These are phyloP conservation scores for Euzetes globulus DNA, from an alignment of 2,888 invertebrate genomes.

Conservation along the genomic window DNA sequence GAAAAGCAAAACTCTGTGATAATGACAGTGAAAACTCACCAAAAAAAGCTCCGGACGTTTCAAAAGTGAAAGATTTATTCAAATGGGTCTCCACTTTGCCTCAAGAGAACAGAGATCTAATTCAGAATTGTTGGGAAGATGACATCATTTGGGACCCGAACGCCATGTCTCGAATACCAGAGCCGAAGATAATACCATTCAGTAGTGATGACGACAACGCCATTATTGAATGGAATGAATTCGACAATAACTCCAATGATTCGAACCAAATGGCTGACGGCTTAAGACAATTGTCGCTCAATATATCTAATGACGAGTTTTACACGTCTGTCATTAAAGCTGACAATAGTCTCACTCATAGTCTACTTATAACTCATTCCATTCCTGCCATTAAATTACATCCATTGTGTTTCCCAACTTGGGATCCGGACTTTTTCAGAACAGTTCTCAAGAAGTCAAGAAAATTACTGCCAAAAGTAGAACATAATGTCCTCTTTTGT, in stretches of 20 bases:
- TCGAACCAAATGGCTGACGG: background rate
- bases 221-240: background rate
- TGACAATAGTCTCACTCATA: background rate
- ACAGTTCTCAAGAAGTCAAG: background rate
- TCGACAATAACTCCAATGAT: background rate
- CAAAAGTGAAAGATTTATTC: background rate
- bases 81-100: background rate
- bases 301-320: constrained; percentile 19
- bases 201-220: constrained; percentile 12
- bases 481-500: background rate
- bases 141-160: constrained; percentile 13
- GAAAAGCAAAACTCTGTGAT: background rate
- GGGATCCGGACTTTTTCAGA: background rate
- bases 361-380: background rate
- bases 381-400: background rate
- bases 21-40: too few relatives aligned
- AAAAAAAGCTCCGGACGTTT: too few relatives aligned
- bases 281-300: background rate
- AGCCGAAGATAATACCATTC: constrained; percentile 17
- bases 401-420: background rate
- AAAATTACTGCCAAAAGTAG: background rate
- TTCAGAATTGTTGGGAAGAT: background rate
- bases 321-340: background rate
- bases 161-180: background rate
- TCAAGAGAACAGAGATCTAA: background rate